Base-by-base conservation (phyloP, 1,140 invertebrate species). In the Mya arenaria region DNA sequence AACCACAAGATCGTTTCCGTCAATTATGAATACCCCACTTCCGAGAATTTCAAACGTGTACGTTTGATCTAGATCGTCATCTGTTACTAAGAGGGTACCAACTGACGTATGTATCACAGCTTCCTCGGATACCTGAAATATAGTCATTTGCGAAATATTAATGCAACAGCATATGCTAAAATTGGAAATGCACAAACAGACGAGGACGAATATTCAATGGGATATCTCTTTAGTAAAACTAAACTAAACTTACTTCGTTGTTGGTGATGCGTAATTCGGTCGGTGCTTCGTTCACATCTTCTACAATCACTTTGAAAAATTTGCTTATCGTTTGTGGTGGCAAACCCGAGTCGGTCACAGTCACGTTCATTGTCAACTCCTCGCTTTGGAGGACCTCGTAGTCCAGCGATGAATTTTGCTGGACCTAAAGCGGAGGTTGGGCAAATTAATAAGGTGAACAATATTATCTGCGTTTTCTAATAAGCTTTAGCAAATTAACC, bases 201-300 rank as follows among this genome's bases (percentile, higher is more conserved):
- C n/a, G n/a, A n/a, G n/a, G n/a, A n/a, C n/a, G n/a, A n/a, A n/a
- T n/a, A n/a, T n/a, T n/a, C n/a, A n/a, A n/a, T n/a, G n/a, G n/a
- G n/a, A n/a, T n/a, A n/a, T n/a, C n/a, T n/a, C n/a, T n/a, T n/a
- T n/a, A n/a, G n/a, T n/a, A n/a, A n/a, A n/a, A n/a, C n/a, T n/a
- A n/a, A n/a, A n/a, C n/a, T n/a, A n/a, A n/a, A n/a, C 75, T 32
- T 23, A 65, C 68, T 19, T 58, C 36, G 41, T 71, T 44, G n/a
- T 58, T 69, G 17, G 58, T 58, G 8, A 86, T 60, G 19, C 23
- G 58, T 10, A 84, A 52, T n/a, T 10, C 58, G 36, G 83, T 78
- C 13, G 85, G 83, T 10, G 66, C 37, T 52, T 86, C 82, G 63
- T 86, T 86, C 48, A 84, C 73, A 48, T 86, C 79, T 0, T 39